These are phyloP conservation scores for Galagoides demidoff DNA, from an alignment of 2,797 vertebrate species.

Conservation along the genomic window DNA sequence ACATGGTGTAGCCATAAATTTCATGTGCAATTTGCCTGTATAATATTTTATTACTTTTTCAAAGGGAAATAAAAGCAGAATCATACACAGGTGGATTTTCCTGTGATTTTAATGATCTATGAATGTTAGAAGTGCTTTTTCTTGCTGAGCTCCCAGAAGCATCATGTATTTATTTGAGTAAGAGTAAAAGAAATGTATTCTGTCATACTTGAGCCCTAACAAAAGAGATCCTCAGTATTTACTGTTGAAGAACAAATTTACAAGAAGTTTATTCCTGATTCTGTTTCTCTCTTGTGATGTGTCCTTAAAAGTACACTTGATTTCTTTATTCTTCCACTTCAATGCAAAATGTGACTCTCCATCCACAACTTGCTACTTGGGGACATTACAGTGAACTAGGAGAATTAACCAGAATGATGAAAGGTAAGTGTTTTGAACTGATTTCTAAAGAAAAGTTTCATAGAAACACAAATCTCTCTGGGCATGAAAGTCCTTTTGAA, in stretches of 20 bases:
- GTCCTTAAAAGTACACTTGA: background rate
- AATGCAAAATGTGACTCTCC: background rate
- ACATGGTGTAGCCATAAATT: no score
- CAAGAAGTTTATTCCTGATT: background rate
- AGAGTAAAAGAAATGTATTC: background rate
- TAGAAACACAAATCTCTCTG: background rate
- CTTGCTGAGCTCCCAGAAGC: background rate
- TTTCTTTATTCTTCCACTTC: background rate
- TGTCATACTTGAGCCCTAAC: background rate
- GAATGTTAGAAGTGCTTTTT: background rate
- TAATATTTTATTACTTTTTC: background rate
- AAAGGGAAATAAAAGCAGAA: background rate
- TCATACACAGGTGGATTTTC: background rate
- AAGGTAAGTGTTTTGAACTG: background rate
- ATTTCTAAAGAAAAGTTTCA: slow-evolving; percentile 7
- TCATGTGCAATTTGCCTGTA: no score
- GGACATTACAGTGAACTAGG: background rate
- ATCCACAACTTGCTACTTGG: background rate
- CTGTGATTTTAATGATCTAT: background rate
- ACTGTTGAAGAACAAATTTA: slow-evolving; percentile 23
- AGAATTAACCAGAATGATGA: slow-evolving; percentile 27
- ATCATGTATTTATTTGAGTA: background rate
- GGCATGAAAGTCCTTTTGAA: background rate
- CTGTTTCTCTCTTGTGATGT: background rate
- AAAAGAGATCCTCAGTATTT: background rate